A percentile compares a stretch with the other conserved stretches of the same genome.
Conservation (phyloP, 1,140 invertebrate genomes). For the Hylyphantes graminicola region DNA sequence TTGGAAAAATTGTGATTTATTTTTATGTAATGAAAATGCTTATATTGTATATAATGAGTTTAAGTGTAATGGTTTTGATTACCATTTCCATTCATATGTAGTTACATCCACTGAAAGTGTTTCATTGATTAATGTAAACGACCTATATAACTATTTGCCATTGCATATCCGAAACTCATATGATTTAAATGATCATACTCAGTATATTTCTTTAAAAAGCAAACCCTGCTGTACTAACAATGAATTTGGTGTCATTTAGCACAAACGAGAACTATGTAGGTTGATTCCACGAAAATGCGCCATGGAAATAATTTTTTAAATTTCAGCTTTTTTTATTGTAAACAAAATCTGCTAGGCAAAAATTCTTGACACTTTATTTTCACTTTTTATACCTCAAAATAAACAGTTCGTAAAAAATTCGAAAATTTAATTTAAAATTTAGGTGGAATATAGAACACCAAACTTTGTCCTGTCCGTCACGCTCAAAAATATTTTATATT, state of each 20-base stretch:
- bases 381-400: too few species aligned
- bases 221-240: constrained; percentile 11
- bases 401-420: too few species aligned
- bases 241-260: constrained; percentile 1
- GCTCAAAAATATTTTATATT: too few species aligned
- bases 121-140: background rate
- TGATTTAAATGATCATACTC: background rate
- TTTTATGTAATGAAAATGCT: constrained; percentile 23
- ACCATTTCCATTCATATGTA: constrained; percentile 14
- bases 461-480: too few species aligned
- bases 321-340: too few species aligned
- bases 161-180: constrained; percentile 4
- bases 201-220: constrained; percentile 14
- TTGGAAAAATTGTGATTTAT: constrained; percentile 11
- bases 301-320: too few species aligned
- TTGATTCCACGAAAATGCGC: too few species aligned
- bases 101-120: background rate
- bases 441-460: too few species aligned
- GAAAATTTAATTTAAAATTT: too few species aligned
- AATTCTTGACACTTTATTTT: too few species aligned
- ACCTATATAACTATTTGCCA: constrained; percentile 8
- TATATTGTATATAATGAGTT: constrained; percentile 9
- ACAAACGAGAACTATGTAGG: too few species aligned
- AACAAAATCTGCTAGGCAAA: too few species aligned
- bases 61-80: constrained; percentile 3